Evolutionary conservation across 2,797 vertebrate species (phyloP).

Genomic region (Gorsachius magnificus): DNA sequence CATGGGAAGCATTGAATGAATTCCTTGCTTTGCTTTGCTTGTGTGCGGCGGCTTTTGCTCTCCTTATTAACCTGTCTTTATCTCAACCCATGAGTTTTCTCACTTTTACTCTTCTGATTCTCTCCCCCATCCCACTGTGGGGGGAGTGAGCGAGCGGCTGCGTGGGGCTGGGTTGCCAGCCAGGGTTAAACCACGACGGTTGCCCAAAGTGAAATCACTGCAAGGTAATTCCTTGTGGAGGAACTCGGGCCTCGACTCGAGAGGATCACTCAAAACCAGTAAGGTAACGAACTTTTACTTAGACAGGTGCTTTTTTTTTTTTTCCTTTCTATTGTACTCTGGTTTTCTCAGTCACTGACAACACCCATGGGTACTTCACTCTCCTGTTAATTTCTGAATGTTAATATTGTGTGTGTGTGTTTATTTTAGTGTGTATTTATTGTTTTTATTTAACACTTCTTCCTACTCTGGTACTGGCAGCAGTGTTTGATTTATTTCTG

Average conservation of each 20-base stretch:
- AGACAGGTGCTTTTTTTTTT: background rate
- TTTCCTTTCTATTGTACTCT: background rate
- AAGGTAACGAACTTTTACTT: background rate
- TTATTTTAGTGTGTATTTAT: background rate
- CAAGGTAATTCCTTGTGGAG: background rate
- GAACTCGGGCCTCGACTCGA: background rate
- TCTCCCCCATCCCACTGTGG: too few relatives aligned
- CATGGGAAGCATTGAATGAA: too few relatives aligned
- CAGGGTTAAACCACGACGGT: too few relatives aligned
- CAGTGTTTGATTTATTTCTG: slow-evolving; percentile 32
- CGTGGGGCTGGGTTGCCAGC: too few relatives aligned
- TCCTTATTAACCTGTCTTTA: too few relatives aligned
- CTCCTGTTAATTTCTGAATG: background rate
- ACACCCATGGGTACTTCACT: background rate
- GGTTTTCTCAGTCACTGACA: background rate
- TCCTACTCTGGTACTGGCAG: slow-evolving; percentile 3
- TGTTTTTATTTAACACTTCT: background rate
- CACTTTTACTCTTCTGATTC: too few relatives aligned
- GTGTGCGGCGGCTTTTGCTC: too few relatives aligned
- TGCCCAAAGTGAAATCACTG: background rate
- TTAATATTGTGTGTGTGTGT: background rate
- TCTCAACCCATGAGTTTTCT: too few relatives aligned
- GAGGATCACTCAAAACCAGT: background rate
- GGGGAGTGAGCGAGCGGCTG: too few relatives aligned
- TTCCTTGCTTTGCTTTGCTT: too few relatives aligned